Conservation (phyloP, 64 coral and sea anemone genomes). For the Dendrophyllia cribrosa region DNA sequence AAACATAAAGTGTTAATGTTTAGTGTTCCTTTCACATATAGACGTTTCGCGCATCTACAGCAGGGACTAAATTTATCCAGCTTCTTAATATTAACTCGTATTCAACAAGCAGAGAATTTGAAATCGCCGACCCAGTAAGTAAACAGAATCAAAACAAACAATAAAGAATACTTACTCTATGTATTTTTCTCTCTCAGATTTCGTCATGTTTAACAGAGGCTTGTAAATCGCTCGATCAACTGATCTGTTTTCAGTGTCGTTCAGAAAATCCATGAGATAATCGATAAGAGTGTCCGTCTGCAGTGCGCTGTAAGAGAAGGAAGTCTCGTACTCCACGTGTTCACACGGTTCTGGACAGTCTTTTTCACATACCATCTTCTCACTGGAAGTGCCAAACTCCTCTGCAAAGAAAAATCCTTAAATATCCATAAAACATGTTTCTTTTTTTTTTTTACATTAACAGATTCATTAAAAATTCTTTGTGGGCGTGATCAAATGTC, state of each 20-base stretch:
- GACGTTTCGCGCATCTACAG: too few species aligned
- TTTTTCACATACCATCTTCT: background rate
- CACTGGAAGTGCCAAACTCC: background rate
- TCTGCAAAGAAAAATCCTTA: background rate
- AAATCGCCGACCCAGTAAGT: too few species aligned
- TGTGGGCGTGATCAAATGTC: too few species aligned
- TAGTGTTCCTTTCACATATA: too few species aligned
- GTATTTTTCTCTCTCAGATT: background rate
- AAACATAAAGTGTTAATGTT: too few species aligned
- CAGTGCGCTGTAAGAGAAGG: background rate
- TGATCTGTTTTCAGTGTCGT: background rate
- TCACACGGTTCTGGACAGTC: background rate
- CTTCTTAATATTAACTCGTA: too few species aligned
- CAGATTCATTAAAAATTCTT: too few species aligned
- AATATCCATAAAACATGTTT: too few species aligned
- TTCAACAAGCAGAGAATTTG: too few species aligned
- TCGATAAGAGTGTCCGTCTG: background rate
- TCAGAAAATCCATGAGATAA: background rate
- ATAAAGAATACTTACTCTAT: constrained; percentile 5
- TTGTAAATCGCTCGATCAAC: background rate
- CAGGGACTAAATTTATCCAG: too few species aligned
- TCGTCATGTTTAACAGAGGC: background rate
- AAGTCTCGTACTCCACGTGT: background rate
- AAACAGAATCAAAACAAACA: too few species aligned
- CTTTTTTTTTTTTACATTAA: too few species aligned